A percentile compares a stretch with the other conserved stretches of the same genome.
phyloP scores from a whole-genome alignment of 2,113 vertebrate species.

The Serilophus lunatus region DNA sequence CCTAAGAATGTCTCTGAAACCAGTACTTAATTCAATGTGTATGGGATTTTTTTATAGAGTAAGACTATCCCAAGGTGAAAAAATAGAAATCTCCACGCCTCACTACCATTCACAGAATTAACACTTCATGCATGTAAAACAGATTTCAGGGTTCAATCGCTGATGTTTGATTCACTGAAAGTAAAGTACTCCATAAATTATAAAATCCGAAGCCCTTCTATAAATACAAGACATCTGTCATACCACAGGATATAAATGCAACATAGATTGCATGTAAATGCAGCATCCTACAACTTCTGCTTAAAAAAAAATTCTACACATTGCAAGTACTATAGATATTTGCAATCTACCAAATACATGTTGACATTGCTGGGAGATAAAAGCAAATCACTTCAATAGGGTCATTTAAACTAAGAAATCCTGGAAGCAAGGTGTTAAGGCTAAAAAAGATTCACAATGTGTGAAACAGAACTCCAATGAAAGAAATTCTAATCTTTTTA shows the following conservation, averaged over 20 bases:
- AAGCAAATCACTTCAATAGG: not conserved
- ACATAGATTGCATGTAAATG: not conserved
- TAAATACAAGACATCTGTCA: not conserved
- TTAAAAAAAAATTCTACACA: not conserved
- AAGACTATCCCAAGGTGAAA: not conserved
- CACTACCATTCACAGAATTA: not conserved
- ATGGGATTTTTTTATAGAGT: not conserved
- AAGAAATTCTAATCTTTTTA: not conserved
- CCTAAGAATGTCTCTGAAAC: not conserved
- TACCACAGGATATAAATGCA: not conserved
- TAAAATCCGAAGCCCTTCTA: not conserved
- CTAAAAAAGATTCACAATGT: not conserved
- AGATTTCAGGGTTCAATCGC: not conserved
- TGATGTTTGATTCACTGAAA: not conserved
- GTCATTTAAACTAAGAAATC: not conserved
- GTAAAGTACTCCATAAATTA: not conserved
- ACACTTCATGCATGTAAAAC: not conserved
- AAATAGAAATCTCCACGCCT: not conserved
- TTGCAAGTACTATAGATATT: not conserved
- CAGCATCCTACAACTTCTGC: not conserved
- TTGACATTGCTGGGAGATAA: not conserved
- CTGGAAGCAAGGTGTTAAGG: not conserved
- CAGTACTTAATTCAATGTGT: not conserved
- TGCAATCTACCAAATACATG: not conserved
- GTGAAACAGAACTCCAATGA: not conserved